Conservation (phyloP, 2,797 vertebrate species). For the Psittacula echo region DNA sequence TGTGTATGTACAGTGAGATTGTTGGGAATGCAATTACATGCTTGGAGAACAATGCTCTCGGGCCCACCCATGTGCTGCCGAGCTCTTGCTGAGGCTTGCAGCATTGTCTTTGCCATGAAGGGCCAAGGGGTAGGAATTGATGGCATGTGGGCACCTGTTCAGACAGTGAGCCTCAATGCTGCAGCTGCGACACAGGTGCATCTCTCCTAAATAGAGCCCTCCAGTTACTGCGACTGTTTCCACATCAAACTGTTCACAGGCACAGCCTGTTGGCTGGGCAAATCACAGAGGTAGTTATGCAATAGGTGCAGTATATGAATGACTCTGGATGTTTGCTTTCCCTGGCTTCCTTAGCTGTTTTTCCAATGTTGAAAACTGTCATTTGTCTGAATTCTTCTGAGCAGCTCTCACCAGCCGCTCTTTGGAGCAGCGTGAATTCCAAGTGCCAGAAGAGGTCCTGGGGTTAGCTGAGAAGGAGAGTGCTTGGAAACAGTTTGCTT, state of each 20-base stretch:
- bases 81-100: conserved; percentile 25
- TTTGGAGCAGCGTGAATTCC: background rate
- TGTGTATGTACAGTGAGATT: conserved; percentile 30
- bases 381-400: conserved; percentile 16
- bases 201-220: background rate
- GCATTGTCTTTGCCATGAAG: background rate
- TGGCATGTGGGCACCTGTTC: conserved; percentile 60
- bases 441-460: background rate
- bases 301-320: background rate
- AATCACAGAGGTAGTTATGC: background rate
- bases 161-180: background rate
- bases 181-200: conserved; percentile 58
- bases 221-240: background rate
- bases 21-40: conserved; percentile 59
- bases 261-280: background rate
- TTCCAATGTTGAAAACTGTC: background rate
- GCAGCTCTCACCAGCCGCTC: background rate
- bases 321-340: background rate
- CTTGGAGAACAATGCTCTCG: conserved; percentile 41
- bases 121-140: background rate
- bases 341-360: background rate
- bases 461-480: background rate
- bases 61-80: conserved; percentile 50
- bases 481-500: background rate
- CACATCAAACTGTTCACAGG: fast-evolving